A percentile compares a stretch with the other conserved stretches of the same genome.
phyloP scores from a whole-genome alignment of 2,797 vertebrate genomes.

The Australoheros facetus region DNA sequence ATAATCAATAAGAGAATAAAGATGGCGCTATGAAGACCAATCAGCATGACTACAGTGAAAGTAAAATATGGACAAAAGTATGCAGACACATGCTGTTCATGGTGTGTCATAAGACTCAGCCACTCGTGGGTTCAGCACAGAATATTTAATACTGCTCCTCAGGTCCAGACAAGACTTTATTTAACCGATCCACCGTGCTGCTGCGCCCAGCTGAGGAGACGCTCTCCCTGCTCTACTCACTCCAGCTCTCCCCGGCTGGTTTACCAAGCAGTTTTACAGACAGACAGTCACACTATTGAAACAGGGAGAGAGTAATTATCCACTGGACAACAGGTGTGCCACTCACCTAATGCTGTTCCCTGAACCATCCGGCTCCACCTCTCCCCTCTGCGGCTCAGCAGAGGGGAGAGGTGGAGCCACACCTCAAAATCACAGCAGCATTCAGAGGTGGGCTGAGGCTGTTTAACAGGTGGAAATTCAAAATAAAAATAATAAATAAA shows the following conservation, averaged over 20 bases:
- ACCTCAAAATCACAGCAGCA: too few relatives aligned
- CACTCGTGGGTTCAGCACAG: not conserved
- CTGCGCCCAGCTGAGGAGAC: fast-evolving
- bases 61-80: not conserved
- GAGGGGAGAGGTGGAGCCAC: too few relatives aligned
- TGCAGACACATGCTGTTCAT: not conserved
- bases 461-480: too few relatives aligned
- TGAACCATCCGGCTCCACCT: not conserved
- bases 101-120: not conserved
- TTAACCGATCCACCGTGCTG: not conserved
- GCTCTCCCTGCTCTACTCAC: not conserved
- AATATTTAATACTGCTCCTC: not conserved
- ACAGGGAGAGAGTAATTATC: not conserved
- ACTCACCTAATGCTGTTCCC: too few relatives aligned
- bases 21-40: not conserved
- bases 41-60: not conserved
- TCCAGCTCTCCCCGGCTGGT: not conserved
- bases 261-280: too few relatives aligned
- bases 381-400: not conserved
- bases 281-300: not conserved
- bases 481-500: too few relatives aligned
- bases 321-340: not conserved
- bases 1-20: not conserved
- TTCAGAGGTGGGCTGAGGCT: too few relatives aligned
- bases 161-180: not conserved